Evolutionary conservation across 2,797 vertebrate genomes (phyloP).

Genomic region (Lagocephalus sceleratus): DNA sequence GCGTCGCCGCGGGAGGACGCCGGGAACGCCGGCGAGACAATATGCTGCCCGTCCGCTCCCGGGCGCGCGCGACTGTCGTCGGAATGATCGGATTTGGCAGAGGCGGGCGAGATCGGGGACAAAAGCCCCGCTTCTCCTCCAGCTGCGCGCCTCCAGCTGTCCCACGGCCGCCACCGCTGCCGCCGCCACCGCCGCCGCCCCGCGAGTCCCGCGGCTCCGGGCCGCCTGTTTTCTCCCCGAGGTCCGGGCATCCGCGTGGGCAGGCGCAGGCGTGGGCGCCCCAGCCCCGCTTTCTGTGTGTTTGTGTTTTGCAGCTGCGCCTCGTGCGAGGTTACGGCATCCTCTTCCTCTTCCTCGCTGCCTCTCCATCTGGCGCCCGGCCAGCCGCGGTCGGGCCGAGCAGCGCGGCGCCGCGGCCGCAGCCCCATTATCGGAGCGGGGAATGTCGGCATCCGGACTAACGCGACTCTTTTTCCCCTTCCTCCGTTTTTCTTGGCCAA

Average conservation of each 20-base stretch:
- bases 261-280: constrained; percentile 41
- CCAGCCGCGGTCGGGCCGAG: constrained; percentile 59
- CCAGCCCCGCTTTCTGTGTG: constrained; percentile 28
- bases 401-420: constrained; percentile 45
- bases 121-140: too few relatives aligned
- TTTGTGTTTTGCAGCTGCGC: constrained; percentile 61
- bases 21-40: neutral
- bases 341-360: constrained; percentile 65
- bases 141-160: too few relatives aligned
- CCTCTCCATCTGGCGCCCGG: constrained; percentile 54
- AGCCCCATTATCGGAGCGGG: constrained; percentile 53
- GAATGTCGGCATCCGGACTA: constrained; percentile 49
- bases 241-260: constrained; percentile 43
- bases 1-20: neutral
- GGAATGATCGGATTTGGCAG: too few relatives aligned
- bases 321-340: constrained; percentile 66
- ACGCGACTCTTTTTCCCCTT: neutral
- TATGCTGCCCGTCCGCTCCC: neutral
- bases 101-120: too few relatives aligned
- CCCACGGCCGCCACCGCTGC: too few relatives aligned
- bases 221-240: constrained; percentile 3
- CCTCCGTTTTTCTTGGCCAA: neutral
- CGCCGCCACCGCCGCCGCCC: too few relatives aligned
- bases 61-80: constrained; percentile 7
- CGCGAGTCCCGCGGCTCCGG: too few relatives aligned